phyloP scores from a whole-genome alignment of 2,113 vertebrate species.

The Lophotis ruficrista region DNA sequence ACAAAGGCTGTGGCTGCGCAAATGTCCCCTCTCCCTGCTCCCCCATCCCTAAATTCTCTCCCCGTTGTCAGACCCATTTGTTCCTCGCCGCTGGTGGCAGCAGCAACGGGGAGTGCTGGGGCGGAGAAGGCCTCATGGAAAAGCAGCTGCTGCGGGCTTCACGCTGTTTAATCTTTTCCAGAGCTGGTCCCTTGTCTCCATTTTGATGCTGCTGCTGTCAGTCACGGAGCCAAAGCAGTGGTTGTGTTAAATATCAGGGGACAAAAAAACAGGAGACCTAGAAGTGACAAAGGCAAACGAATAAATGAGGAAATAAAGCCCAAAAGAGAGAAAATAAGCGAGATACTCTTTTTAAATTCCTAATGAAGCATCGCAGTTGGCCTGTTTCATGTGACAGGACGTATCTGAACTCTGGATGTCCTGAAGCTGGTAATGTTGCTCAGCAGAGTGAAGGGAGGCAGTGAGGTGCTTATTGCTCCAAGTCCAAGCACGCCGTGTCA shows the following conservation, averaged over 20 bases:
- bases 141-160: background rate
- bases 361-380: background rate
- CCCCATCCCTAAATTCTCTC: background rate
- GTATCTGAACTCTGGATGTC: background rate
- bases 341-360: background rate
- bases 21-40: background rate
- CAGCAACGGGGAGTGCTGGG: background rate
- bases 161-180: constrained; percentile 45
- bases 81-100: background rate
- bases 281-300: background rate
- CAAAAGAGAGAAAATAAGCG: background rate
- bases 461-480: fast-evolving
- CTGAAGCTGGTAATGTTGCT: background rate
- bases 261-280: background rate
- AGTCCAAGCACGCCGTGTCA: background rate
- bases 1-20: background rate
- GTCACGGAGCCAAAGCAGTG: background rate
- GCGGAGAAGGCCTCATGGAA: background rate
- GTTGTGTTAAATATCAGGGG: background rate
- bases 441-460: background rate
- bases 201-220: background rate
- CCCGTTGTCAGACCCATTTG: background rate
- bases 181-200: background rate
- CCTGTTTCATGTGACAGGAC: background rate
- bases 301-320: background rate